Evolutionary conservation across 2,888 invertebrate genomes (phyloP), one percentile per base, ranked within the genome.

Genomic region (Taphrorychus bicolor): DNA sequence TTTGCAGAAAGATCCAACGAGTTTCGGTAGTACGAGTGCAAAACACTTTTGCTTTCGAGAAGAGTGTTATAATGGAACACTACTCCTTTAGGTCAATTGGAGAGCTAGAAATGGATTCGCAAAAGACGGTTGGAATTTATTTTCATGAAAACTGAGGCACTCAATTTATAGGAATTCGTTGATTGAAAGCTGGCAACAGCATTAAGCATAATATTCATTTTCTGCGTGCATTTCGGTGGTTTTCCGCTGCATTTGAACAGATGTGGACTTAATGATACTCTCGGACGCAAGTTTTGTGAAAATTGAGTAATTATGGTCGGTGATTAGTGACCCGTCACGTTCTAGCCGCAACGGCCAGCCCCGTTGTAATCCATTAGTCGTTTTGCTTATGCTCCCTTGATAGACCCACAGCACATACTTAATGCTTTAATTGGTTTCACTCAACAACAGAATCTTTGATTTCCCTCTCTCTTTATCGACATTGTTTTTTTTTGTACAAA

Each of bases 161-260:
- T n/a, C n/a, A n/a, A n/a, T n/a, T n/a, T n/a, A n/a, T n/a, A n/a
- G n/a, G 32, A 65, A 42, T 24, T 53, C 59, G 45, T 65, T 59
- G 17, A 14, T 65, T 63, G 19, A n/a, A n/a, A n/a, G n/a, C n/a
- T n/a, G 14, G 17, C 17, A 16, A 11, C 14, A 45, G 45, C 17
- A 45, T 45, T 45, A 45, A 16, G 17, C 45, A 17, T 17, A 17
- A 63, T 59, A 63, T 68, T 60, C 41, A 64, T 59, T 63, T 60
- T 64, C 45, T 68, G 59, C 17, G 24, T 57, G 58, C 54, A 68
- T 59, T 69, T 57, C 49, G 16, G 60, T 57, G 64, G 63, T 68
- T 68, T 69, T 58, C 57, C 59, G 58, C 69, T 63, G 52, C 59
- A 65, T 64, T 60, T 42, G 56, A 64, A 69, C 69, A 64, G 60